Evolutionary conservation across 2,888 invertebrate genomes (phyloP).

Genomic region (Netelia virgata): DNA sequence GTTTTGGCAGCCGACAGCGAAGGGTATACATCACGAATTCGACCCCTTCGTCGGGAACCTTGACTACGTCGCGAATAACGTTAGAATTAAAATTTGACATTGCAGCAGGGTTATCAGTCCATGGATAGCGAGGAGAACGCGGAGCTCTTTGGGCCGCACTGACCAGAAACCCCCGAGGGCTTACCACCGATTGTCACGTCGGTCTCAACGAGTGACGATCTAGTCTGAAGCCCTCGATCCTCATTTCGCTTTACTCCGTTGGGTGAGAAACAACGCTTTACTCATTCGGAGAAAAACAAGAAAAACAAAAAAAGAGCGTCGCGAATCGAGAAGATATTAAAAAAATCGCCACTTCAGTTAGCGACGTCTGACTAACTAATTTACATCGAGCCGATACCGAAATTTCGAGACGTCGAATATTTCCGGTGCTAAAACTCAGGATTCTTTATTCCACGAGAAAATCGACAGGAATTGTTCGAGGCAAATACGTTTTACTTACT

Average conservation of each 20-base stretch:
- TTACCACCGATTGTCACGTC: constrained; percentile 59
- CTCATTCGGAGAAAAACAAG: not conserved
- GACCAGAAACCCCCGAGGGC: constrained; percentile 66
- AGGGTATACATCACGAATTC: constrained; percentile 78
- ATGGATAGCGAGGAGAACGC: constrained; percentile 82
- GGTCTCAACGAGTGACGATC: constrained; percentile 54
- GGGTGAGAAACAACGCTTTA: not conserved
- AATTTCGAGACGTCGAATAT: too few relatives aligned
- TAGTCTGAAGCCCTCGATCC: constrained; percentile 29
- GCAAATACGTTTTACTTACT: too few relatives aligned
- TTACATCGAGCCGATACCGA: too few relatives aligned
- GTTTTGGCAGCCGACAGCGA: constrained; percentile 80
- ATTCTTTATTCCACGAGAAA: too few relatives aligned
- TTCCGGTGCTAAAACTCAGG: too few relatives aligned
- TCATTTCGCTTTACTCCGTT: constrained; percentile 19
- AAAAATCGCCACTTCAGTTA: too few relatives aligned
- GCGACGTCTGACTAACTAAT: too few relatives aligned
- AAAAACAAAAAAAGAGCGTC: not conserved
- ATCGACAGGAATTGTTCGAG: too few relatives aligned
- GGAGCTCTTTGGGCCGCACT: constrained; percentile 80
- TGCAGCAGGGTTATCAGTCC: constrained; percentile 82
- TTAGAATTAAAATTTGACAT: constrained; percentile 71
- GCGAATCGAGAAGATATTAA: too few relatives aligned
- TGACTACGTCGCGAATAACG: constrained; percentile 73
- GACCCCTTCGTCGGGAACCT: constrained; percentile 68